phyloP scores from a whole-genome alignment of 2,113 vertebrate species.

The Notothenia rossii region DNA sequence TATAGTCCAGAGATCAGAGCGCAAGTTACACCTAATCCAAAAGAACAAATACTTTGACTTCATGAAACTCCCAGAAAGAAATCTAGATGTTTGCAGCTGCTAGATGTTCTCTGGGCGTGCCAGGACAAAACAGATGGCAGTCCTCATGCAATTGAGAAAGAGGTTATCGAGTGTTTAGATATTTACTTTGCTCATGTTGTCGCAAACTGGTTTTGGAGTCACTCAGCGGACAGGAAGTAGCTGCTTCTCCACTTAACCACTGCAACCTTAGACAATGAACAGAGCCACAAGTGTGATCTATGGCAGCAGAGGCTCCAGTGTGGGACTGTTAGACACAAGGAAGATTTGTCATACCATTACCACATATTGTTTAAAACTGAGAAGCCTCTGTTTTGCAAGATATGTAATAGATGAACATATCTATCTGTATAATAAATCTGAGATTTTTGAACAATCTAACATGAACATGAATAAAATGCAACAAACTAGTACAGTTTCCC shows the following conservation, averaged over 20 bases:
- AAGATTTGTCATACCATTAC: slow-evolving; percentile 38
- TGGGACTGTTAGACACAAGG: slow-evolving; percentile 12
- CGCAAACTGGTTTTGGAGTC: slow-evolving; percentile 40
- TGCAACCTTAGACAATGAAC: slow-evolving; percentile 44
- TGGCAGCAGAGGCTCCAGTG: slow-evolving; percentile 6
- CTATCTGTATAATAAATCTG: not conserved
- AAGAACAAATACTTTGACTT: slow-evolving; percentile 1
- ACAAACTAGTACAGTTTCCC: not conserved
- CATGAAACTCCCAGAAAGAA: slow-evolving; percentile 16
- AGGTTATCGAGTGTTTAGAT: slow-evolving; percentile 32
- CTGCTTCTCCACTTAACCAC: slow-evolving; percentile 32
- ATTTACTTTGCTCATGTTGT: slow-evolving; percentile 22
- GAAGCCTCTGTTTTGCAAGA: slow-evolving; percentile 40
- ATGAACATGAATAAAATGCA: not conserved
- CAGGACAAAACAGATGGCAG: slow-evolving; percentile 32
- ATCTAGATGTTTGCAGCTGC: slow-evolving; percentile 44
- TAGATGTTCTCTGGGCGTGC: slow-evolving; percentile 26
- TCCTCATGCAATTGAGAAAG: slow-evolving; percentile 47
- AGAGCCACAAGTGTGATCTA: slow-evolving; percentile 27
- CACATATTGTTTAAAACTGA: slow-evolving; percentile 39
- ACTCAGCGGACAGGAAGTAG: slow-evolving; percentile 41
- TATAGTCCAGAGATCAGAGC: slow-evolving; percentile 2
- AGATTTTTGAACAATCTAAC: not conserved
- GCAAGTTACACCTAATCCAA: not conserved
- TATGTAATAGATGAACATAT: not conserved